phyloP scores from a whole-genome alignment of 2,113 vertebrate species.

The Lutjanus erythropterus region DNA sequence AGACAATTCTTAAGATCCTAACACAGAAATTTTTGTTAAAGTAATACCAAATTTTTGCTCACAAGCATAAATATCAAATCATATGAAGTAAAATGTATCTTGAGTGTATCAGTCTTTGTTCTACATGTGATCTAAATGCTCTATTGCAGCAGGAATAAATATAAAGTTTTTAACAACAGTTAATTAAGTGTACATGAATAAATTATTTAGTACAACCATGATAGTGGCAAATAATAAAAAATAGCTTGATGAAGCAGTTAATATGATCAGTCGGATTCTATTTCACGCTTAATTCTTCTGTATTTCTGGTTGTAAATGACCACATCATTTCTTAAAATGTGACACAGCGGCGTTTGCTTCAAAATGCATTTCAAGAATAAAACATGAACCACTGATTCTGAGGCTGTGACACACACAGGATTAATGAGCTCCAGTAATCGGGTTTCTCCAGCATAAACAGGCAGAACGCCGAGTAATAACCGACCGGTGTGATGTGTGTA shows the following conservation, averaged over 20 bases:
- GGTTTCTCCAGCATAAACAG: background rate
- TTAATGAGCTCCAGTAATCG: background rate
- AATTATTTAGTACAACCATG: background rate
- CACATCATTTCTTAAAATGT: background rate
- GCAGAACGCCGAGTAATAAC: background rate
- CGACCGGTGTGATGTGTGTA: too few relatives aligned
- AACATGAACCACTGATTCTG: background rate
- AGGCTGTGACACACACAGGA: background rate
- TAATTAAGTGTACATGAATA: too few relatives aligned
- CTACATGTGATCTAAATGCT: too few relatives aligned
- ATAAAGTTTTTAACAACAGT: background rate
- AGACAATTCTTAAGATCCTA: background rate
- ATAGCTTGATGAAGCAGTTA: background rate
- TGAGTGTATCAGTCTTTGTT: too few relatives aligned
- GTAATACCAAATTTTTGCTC: background rate
- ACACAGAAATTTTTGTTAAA: background rate
- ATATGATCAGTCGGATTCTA: background rate
- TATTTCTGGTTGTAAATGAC: background rate
- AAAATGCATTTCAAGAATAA: background rate
- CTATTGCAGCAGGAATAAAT: background rate
- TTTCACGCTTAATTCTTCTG: too few relatives aligned
- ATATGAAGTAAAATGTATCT: too few relatives aligned
- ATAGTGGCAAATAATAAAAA: background rate
- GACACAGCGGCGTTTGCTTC: background rate
- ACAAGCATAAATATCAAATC: background rate